Evolutionary conservation across 2,797 vertebrate species (phyloP).

Genomic region (Microchirus variegatus): DNA sequence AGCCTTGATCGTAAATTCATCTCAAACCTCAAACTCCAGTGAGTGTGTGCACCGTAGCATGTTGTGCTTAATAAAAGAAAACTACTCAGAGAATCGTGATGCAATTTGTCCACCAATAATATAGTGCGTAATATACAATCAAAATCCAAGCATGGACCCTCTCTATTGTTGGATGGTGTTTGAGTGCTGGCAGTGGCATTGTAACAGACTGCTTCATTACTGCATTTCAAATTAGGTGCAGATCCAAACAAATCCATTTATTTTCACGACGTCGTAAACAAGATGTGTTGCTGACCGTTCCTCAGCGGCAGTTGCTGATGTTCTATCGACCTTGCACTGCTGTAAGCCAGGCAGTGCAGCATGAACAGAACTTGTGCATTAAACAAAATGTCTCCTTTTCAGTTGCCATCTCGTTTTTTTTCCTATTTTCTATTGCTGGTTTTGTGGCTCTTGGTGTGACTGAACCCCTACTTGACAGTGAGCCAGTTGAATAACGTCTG

Average conservation of each 20-base stretch:
- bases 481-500: slow-evolving; percentile 54
- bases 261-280: slow-evolving; percentile 75
- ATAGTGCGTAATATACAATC: slow-evolving; percentile 49
- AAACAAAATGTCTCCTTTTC: slow-evolving; percentile 51
- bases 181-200: slow-evolving; percentile 62
- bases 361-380: slow-evolving; percentile 42
- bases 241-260: slow-evolving; percentile 79
- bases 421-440: slow-evolving; percentile 34
- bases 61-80: slow-evolving; percentile 51
- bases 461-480: slow-evolving; percentile 50
- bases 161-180: slow-evolving; percentile 43
- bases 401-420: slow-evolving; percentile 31
- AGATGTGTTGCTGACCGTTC: slow-evolving; percentile 76
- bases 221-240: slow-evolving; percentile 76
- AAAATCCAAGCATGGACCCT: slow-evolving; percentile 46
- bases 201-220: slow-evolving; percentile 76
- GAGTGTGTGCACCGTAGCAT: slow-evolving; percentile 15
- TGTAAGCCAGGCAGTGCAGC: slow-evolving; percentile 42
- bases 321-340: slow-evolving; percentile 67
- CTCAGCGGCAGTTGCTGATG: slow-evolving; percentile 58
- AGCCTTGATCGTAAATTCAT: slow-evolving; percentile 1
- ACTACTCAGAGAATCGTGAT: slow-evolving; percentile 48
- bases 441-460: slow-evolving; percentile 46
- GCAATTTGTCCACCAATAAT: slow-evolving; percentile 56
- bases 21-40: slow-evolving; percentile 8